Evolutionary conservation across 2,113 vertebrate genomes (phyloP), one percentile per base, ranked within the genome.

Genomic region (Rhadina sibilatrix): DNA sequence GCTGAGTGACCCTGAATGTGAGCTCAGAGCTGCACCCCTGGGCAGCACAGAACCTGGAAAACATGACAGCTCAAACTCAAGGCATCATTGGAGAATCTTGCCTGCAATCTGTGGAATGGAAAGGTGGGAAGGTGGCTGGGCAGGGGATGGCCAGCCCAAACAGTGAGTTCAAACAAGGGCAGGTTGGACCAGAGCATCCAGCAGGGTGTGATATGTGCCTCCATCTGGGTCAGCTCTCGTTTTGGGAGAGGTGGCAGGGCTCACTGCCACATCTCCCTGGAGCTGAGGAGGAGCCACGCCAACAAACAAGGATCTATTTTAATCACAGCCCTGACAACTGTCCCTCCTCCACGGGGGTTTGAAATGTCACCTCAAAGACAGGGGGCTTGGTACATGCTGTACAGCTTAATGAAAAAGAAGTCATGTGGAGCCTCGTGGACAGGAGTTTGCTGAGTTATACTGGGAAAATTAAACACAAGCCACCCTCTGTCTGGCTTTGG

Each of bases 251-350:
- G 66, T 40, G n/a, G 54, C 69, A 85, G 65, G 71, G 85, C 75
- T 93, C 3, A 0, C 42, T 70, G 81, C 66, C 6, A 5, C 50
- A 25, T 83, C 69, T 89, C 87, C 75, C 4, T 1, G 71, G 74
- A 90, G 75, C 84, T 3, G 5, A 63, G 65, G 57, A 42, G 37
- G 94, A 94, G 83, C 79, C 95, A 94, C 0, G 5, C 84, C 81
- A 90, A 89, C 59, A 95, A 96, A 96, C 81, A 94, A 60, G 81
- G 38, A 30, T 72, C 84, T 94, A 93, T 95, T 96, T 94, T 91
- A 88, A 83, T 87, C 52, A 19, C 42, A 50, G 74, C 63, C 72
- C 75, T 78, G 89, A 91, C 95, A 94, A 93, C 84, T 90, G 81
- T 83, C 83, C 83, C 63, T 93, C 46, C 75, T 89, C 86, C 49